phyloP scores from a whole-genome alignment of 2,113 vertebrate species.

The Lagopus muta region DNA sequence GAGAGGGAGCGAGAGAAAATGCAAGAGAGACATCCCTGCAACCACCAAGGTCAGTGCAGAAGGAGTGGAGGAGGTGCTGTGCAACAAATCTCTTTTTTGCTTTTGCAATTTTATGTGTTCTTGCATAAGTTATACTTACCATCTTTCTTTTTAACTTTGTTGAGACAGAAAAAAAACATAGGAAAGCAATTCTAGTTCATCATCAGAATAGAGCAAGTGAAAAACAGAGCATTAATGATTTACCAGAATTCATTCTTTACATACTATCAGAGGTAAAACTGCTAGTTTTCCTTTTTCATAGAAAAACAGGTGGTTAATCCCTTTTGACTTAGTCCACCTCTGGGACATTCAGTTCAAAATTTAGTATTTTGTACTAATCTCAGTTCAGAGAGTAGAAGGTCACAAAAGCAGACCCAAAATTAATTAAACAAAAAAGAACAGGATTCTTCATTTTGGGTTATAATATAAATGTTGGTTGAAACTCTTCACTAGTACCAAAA shows the following conservation, averaged over 20 bases:
- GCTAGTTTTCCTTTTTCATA: background rate
- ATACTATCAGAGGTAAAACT: background rate
- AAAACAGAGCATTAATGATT: background rate
- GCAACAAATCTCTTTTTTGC: background rate
- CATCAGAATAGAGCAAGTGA: background rate
- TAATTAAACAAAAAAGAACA: background rate
- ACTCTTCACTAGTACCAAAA: background rate
- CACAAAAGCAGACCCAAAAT: background rate
- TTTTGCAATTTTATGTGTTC: background rate
- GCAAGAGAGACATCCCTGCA: background rate
- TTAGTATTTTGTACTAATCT: background rate
- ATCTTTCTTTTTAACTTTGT: background rate
- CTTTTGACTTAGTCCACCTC: background rate
- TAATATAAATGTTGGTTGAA: background rate
- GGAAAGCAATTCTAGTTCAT: background rate
- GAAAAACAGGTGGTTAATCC: background rate
- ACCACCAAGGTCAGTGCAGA: background rate
- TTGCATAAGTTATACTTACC: background rate
- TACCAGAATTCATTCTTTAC: background rate
- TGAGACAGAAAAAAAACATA: background rate
- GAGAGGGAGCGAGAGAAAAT: background rate
- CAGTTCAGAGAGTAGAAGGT: background rate
- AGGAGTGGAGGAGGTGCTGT: background rate
- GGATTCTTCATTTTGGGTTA: background rate
- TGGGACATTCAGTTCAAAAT: background rate